A percentile compares a stretch with the other conserved stretches of the same genome.
These are phyloP conservation scores for Zoanthus sansibaricus DNA, from an alignment of 92 coral and sea anemone species.

Conservation along the genomic window DNA sequence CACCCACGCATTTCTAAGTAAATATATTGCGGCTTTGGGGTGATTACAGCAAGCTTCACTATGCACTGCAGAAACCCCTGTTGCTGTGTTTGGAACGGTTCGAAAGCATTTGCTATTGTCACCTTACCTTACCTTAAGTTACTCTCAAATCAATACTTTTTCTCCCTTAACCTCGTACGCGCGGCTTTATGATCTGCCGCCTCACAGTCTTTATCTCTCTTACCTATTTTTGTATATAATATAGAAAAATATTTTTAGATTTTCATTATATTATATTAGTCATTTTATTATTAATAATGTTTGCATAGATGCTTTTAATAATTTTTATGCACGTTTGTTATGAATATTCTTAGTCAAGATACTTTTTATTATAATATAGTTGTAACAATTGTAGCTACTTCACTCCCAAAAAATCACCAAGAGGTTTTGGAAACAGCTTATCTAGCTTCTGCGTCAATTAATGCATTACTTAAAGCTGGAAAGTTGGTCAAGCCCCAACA, in stretches of 20 bases:
- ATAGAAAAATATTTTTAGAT: neutral
- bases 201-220: neutral
- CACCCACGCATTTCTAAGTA: neutral
- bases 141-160: neutral
- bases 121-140: neutral
- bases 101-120: neutral
- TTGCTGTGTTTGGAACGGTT: neutral
- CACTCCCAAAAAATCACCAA: neutral
- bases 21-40: neutral
- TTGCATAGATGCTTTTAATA: neutral
- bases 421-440: neutral
- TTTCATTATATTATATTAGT: neutral
- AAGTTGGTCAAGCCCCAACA: conserved; percentile 42
- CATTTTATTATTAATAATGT: neutral
- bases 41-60: neutral
- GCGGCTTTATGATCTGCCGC: neutral
- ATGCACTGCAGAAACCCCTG: neutral
- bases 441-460: conserved; percentile 63
- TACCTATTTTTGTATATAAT: neutral
- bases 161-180: neutral
- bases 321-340: too few relatives aligned
- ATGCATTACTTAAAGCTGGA: conserved; percentile 56
- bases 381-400: conserved; percentile 22
- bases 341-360: too few relatives aligned
- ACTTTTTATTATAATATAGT: neutral